Evolutionary conservation across 2,797 vertebrate genomes (phyloP), one percentile per base, ranked within the genome.

Genomic region (Propithecus perrieri): DNA sequence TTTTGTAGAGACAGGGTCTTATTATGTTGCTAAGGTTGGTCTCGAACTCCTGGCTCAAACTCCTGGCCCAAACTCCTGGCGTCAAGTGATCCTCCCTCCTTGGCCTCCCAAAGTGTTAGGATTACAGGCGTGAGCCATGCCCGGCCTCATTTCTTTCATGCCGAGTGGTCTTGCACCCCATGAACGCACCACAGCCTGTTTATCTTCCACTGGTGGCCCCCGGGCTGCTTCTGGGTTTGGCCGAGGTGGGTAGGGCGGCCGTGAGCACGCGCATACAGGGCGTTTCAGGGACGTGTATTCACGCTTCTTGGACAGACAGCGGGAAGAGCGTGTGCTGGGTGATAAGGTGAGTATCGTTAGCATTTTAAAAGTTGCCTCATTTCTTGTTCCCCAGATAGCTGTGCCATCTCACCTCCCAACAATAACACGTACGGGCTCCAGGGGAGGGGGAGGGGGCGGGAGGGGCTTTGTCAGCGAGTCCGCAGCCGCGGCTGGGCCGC

Each of bases 401-500:
- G 59, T 6, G 4, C 26, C 59, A 33, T 41, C 78, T 30, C 46
- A 28, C 86, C 38, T 78, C 50, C 50, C 43, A 48, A 38, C 43
- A 61, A 10, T 18, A 50, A 50, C 30, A 30, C 12, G 1, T 65
- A 22, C 76, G 59, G 50, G 50, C 38, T 78, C 20, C 9, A 12
- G 20, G 20, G 67, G 18, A 67, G n/a, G n/a, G 18, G 4, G 2
- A 67, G 65, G 17, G 65, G 65, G 1, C 10, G n/a, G 35, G n/a
- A 67, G 65, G 35, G 22, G 55, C 55, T 67, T 67, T 9, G 65
- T 35, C n/a, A 35, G 33, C 8, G 20, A 20, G n/a, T 67, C 1
- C 7, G 11, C 18, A 67, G 65, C n/a, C 10, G 4, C 2, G 0
- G n/a, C n/a, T 35, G n/a, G 65, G 3, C 4, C 18, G n/a, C 15